These are phyloP conservation scores for Sussaba pulchella DNA, from an alignment of 2,888 invertebrate genomes.

Conservation along the genomic window DNA sequence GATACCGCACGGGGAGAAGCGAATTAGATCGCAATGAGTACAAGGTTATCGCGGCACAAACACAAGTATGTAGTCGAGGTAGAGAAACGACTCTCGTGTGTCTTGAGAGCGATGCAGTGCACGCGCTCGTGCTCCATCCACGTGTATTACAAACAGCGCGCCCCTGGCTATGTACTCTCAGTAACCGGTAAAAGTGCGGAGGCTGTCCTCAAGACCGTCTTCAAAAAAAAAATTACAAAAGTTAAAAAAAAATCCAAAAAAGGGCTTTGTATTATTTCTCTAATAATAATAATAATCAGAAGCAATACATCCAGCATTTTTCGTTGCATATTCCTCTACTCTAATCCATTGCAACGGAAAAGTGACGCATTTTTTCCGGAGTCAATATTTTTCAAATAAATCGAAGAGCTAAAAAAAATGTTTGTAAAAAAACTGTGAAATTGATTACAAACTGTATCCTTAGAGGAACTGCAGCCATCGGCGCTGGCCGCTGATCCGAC, in stretches of 20 bases:
- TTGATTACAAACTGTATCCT: not conserved
- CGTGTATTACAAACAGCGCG: conserved; percentile 22
- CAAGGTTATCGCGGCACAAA: conserved; percentile 74
- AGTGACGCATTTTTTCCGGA: no score
- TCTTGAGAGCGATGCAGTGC: conserved; percentile 29
- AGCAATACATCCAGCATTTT: no score
- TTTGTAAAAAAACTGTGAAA: no score
- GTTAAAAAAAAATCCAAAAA: no score
- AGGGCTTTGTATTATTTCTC: no score
- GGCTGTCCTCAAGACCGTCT: no score
- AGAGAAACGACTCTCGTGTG: conserved; percentile 2
- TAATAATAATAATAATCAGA: no score
- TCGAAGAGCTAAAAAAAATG: no score
- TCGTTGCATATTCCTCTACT: no score
- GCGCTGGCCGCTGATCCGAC: not conserved
- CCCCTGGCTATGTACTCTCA: conserved; percentile 25
- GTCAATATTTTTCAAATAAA: no score
- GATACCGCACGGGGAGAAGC: conserved; percentile 65
- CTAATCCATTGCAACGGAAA: no score
- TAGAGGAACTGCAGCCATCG: not conserved
- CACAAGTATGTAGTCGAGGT: conserved; percentile 25
- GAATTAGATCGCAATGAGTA: conserved; percentile 77
- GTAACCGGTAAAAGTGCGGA: conserved; percentile 64
- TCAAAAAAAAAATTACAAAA: no score
- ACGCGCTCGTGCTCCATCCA: conserved; percentile 60